Conservation (phyloP, 1,140 invertebrate genomes). For the Ectropis grisescens region DNA sequence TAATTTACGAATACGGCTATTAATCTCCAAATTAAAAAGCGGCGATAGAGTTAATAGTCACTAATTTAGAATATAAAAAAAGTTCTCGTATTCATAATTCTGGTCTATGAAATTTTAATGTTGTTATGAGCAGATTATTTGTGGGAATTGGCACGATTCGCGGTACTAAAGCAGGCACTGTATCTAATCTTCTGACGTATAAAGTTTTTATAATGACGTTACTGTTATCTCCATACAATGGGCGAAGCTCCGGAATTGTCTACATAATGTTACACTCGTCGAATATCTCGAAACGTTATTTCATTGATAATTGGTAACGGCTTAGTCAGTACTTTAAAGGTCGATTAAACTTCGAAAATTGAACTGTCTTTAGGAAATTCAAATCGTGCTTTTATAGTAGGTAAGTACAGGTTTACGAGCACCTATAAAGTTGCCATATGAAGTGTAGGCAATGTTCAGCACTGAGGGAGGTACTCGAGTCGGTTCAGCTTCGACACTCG, state of each 20-base stretch:
- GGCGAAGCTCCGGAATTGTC: constrained; percentile 4
- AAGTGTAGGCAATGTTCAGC: too few relatives aligned
- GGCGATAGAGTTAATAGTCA: too few relatives aligned
- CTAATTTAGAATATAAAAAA: too few relatives aligned
- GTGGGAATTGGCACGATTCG: neutral
- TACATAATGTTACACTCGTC: constrained; percentile 6
- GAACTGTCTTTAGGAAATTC: constrained; percentile 24
- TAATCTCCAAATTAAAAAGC: too few relatives aligned
- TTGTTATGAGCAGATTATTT: neutral
- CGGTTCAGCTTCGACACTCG: too few relatives aligned
- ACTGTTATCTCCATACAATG: constrained; percentile 6
- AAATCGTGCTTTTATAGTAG: constrained; percentile 22
- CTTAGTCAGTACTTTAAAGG: constrained; percentile 16
- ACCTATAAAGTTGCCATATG: constrained; percentile 14
- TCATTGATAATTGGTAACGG: constrained; percentile 22
- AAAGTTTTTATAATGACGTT: constrained; percentile 7
- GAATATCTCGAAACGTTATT: constrained; percentile 14
- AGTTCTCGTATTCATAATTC: too few relatives aligned
- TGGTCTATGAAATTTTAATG: too few relatives aligned
- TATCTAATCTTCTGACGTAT: neutral
- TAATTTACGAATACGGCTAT: too few relatives aligned
- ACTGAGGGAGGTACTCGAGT: too few relatives aligned
- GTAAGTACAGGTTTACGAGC: constrained; percentile 17
- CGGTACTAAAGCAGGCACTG: neutral
- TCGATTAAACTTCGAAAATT: constrained; percentile 30